Percentiles rank a stretch among this genome's conserved stretches.
Evolutionary conservation across 1,140 invertebrate genomes (phyloP).

Genomic region (Brachionus koreanus): DNA sequence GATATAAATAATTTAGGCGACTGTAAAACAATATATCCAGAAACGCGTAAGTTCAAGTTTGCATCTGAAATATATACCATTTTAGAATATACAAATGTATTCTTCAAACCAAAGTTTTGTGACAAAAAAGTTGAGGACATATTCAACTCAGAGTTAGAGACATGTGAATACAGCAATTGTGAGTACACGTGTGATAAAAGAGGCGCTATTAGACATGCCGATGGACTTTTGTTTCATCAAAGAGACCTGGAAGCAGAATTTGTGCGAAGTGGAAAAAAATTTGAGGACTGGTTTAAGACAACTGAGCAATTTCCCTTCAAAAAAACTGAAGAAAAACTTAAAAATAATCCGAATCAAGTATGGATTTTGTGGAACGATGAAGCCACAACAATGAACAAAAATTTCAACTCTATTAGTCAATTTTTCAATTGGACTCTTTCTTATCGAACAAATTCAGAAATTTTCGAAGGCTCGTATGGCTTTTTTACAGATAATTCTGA

Average conservation of each 20-base stretch:
- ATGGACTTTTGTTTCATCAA: slow-evolving; percentile 28
- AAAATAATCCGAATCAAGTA: slow-evolving; percentile 40
- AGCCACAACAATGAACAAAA: background rate
- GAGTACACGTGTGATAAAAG: slow-evolving; percentile 38
- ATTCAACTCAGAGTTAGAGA: slow-evolving; percentile 20
- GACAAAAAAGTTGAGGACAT: background rate
- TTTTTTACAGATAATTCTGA: background rate
- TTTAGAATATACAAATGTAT: slow-evolving; percentile 40
- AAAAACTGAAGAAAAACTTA: background rate
- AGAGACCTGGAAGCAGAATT: slow-evolving; percentile 24
- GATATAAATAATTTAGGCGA: background rate
- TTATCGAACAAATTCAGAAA: slow-evolving; percentile 12
- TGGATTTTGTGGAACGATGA: slow-evolving; percentile 45
- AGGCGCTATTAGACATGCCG: background rate
- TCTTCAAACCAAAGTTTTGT: slow-evolving; percentile 32
- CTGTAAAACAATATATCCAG: background rate
- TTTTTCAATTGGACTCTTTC: slow-evolving; percentile 44
- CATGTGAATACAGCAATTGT: slow-evolving; percentile 26
- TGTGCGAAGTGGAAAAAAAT: background rate
- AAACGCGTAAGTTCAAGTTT: background rate
- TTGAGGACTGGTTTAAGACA: background rate
- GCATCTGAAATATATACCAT: background rate
- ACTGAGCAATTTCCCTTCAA: slow-evolving; percentile 32
- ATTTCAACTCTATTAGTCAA: slow-evolving; percentile 5
- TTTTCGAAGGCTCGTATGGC: slow-evolving; percentile 27